Percentiles rank a stretch among this genome's conserved stretches.
phyloP scores from a whole-genome alignment of 1,140 invertebrate genomes.

The Oreohelix idahoensis region DNA sequence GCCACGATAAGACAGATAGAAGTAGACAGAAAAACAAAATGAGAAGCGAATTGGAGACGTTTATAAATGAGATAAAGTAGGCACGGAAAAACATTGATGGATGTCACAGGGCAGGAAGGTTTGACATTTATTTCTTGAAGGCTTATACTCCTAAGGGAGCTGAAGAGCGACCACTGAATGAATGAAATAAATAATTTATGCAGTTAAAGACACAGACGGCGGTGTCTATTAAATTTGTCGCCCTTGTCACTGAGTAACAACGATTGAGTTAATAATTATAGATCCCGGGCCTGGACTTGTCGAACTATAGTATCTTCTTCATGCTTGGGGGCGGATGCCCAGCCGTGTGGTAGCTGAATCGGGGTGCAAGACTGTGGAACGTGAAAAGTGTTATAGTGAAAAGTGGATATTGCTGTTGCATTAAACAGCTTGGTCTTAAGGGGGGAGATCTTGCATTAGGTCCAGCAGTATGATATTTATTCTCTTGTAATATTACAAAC shows the following conservation, averaged over 20 bases:
- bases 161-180: too few species aligned
- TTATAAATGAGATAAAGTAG: too few species aligned
- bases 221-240: conserved; percentile 31
- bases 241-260: conserved; percentile 28
- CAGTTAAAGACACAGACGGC: not conserved
- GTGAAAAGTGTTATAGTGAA: not conserved
- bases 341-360: not conserved
- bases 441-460: not conserved
- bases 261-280: conserved; percentile 38
- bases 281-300: not conserved
- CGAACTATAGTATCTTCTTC: not conserved
- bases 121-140: too few species aligned
- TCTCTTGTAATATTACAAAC: not conserved
- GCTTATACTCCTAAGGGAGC: too few species aligned
- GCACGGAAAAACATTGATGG: too few species aligned
- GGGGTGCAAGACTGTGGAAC: not conserved
- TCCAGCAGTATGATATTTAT: not conserved
- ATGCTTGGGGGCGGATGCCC: not conserved
- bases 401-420: not conserved
- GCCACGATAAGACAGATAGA: too few species aligned
- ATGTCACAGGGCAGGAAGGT: too few species aligned
- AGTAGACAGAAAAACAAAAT: too few species aligned
- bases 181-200: conserved; percentile 42
- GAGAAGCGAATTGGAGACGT: too few species aligned
- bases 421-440: not conserved